These are phyloP conservation scores for Osmerus mordax DNA, from an alignment of 2,113 vertebrate species.

Conservation along the genomic window DNA sequence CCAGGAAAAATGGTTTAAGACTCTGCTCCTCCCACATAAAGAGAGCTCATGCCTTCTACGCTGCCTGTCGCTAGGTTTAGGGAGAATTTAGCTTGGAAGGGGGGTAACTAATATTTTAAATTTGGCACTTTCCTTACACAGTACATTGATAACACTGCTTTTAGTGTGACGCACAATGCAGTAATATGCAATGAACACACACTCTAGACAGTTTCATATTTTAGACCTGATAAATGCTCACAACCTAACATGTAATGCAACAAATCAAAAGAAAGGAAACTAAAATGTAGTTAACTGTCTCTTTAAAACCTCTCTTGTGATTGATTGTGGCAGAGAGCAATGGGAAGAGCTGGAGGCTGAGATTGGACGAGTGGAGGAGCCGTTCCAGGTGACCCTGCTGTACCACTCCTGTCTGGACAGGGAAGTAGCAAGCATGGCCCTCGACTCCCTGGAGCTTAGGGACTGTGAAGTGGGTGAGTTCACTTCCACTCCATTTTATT, in stretches of 20 bases:
- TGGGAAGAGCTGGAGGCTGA: constrained; percentile 74
- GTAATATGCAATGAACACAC: too few species aligned
- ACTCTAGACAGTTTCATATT: too few species aligned
- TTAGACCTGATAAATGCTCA: too few species aligned
- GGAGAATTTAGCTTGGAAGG: neutral
- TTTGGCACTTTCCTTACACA: too few species aligned
- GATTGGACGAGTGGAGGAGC: constrained; percentile 74
- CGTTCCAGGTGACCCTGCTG: constrained; percentile 79
- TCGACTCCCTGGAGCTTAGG: constrained; percentile 78
- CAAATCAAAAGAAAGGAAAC: neutral
- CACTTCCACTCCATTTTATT: neutral
- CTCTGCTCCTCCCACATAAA: too few species aligned
- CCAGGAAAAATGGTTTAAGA: constrained; percentile 2
- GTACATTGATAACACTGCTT: too few species aligned
- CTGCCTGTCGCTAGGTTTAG: neutral
- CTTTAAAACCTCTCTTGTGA: neutral
- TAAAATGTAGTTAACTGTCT: neutral
- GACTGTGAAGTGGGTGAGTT: constrained; percentile 75
- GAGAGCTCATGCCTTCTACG: neutral
- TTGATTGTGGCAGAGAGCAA: constrained; percentile 63
- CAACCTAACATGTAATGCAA: neutral
- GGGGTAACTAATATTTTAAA: too few species aligned
- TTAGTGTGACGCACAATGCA: too few species aligned
- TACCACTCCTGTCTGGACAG: constrained; percentile 72
- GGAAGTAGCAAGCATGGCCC: constrained; percentile 59